phyloP scores from a whole-genome alignment of 1,140 invertebrate genomes.

The Caenorhabditis tropicalis region DNA sequence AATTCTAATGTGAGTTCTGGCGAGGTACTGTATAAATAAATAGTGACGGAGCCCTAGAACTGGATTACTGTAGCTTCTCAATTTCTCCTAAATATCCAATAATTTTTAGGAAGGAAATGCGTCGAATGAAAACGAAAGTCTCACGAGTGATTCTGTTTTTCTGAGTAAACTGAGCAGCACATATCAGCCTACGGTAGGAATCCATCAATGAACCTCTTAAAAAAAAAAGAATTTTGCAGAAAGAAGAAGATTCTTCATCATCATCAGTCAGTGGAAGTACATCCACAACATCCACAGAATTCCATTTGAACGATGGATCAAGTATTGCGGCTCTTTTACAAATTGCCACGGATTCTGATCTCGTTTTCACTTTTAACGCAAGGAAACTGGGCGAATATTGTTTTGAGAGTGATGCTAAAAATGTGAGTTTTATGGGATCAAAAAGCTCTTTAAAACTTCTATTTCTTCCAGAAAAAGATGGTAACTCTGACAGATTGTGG shows the following conservation, averaged over 20 bases:
- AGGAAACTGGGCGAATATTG: slow-evolving; percentile 49
- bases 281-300: slow-evolving; percentile 21
- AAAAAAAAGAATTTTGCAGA: no score
- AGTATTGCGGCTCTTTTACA: slow-evolving; percentile 41
- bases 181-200: neutral
- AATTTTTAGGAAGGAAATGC: slow-evolving; percentile 31
- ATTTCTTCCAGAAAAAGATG: slow-evolving; percentile 44
- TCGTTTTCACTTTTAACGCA: slow-evolving; percentile 52
- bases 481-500: slow-evolving; percentile 36
- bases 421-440: slow-evolving; percentile 6
- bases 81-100: neutral
- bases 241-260: slow-evolving; percentile 48
- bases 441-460: neutral
- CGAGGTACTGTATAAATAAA: neutral
- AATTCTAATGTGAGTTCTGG: neutral
- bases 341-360: slow-evolving; percentile 50
- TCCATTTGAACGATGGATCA: slow-evolving; percentile 41
- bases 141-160: slow-evolving; percentile 42
- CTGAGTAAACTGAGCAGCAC: slow-evolving; percentile 41
- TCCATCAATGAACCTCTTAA: neutral
- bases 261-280: slow-evolving; percentile 46
- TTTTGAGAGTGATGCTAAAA: slow-evolving; percentile 35
- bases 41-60: no score
- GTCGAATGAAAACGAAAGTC: slow-evolving; percentile 14
- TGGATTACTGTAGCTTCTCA: no score